A percentile compares a stretch with the other conserved stretches of the same genome.
These are phyloP conservation scores for Gallinago paraguaiae DNA, from an alignment of 2,113 vertebrate species.

Conservation along the genomic window DNA sequence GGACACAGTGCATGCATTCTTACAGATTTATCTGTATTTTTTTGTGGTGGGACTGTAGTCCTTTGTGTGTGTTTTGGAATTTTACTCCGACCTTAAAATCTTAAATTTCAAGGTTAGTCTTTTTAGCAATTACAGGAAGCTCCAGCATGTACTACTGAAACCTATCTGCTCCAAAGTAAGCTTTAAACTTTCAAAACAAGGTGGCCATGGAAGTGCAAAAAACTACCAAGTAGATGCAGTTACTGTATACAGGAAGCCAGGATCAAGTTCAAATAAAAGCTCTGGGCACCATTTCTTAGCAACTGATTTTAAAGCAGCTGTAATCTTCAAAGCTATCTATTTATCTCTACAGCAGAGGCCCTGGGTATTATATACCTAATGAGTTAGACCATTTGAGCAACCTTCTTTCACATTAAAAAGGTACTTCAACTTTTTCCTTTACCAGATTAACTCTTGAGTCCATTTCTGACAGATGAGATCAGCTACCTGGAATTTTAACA, in stretches of 20 bases:
- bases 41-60: constrained; percentile 1
- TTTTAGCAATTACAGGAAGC: constrained; percentile 56
- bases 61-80: constrained; percentile 46
- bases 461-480: constrained; percentile 44
- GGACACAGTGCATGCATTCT: not conserved
- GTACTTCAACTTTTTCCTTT: constrained; percentile 30
- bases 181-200: constrained; percentile 50
- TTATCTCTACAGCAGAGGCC: constrained; percentile 37
- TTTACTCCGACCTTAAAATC: constrained; percentile 38
- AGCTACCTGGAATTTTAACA: constrained; percentile 24
- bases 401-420: constrained; percentile 26
- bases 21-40: not conserved
- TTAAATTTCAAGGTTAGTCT: constrained; percentile 58
- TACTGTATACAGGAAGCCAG: constrained; percentile 62
- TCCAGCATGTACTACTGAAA: constrained; percentile 26
- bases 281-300: constrained; percentile 42
- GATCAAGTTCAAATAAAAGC: constrained; percentile 70
- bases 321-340: constrained; percentile 68
- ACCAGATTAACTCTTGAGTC: not conserved
- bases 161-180: constrained; percentile 34
- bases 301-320: constrained; percentile 56
- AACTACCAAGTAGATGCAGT: constrained; percentile 44
- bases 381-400: constrained; percentile 39
- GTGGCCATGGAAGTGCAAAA: constrained; percentile 48
- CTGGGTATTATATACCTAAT: constrained; percentile 60